A percentile compares a stretch with the other conserved stretches of the same genome.
Evolutionary conservation across 1,140 invertebrate genomes (phyloP).

Genomic region (Lordiphosa stackelbergi): DNA sequence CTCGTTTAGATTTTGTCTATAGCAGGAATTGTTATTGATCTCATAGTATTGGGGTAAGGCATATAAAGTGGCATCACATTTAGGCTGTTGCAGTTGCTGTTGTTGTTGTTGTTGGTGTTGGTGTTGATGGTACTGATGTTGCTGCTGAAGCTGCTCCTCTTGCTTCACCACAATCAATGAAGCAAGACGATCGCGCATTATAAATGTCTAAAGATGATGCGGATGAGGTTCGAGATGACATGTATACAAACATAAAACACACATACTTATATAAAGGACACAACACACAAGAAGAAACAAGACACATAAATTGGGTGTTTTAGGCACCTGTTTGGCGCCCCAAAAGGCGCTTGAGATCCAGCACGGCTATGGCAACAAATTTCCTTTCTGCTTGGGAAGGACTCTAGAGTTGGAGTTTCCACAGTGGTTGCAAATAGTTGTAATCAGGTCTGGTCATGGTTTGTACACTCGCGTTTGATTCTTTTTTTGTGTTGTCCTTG

Average conservation of each 20-base stretch:
- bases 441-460: constrained; percentile 44
- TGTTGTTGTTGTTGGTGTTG: constrained; percentile 18
- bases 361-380: constrained; percentile 38
- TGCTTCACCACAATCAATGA: constrained; percentile 77
- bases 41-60: constrained; percentile 46
- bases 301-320: constrained; percentile 18
- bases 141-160: constrained; percentile 46
- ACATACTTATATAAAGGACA: constrained; percentile 22
- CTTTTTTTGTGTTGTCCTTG: constrained; percentile 29
- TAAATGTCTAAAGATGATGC: constrained; percentile 25
- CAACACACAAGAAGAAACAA: constrained; percentile 17
- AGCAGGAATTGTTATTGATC: constrained; percentile 66
- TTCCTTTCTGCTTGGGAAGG: constrained; percentile 6
- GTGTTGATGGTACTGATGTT: constrained; percentile 26
- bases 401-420: constrained; percentile 4
- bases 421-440: constrained; percentile 21
- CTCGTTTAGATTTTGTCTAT: constrained; percentile 56
- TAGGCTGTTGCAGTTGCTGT: constrained; percentile 31
- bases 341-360: constrained; percentile 46
- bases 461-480: constrained; percentile 25
- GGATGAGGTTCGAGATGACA: constrained; percentile 1
- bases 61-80: constrained; percentile 51
- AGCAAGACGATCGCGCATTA: constrained; percentile 76
- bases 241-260: constrained; percentile 8
- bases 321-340: constrained; percentile 64